These are phyloP conservation scores for Zaprionus vittiger DNA, from an alignment of 1,140 invertebrate species.

Conservation along the genomic window DNA sequence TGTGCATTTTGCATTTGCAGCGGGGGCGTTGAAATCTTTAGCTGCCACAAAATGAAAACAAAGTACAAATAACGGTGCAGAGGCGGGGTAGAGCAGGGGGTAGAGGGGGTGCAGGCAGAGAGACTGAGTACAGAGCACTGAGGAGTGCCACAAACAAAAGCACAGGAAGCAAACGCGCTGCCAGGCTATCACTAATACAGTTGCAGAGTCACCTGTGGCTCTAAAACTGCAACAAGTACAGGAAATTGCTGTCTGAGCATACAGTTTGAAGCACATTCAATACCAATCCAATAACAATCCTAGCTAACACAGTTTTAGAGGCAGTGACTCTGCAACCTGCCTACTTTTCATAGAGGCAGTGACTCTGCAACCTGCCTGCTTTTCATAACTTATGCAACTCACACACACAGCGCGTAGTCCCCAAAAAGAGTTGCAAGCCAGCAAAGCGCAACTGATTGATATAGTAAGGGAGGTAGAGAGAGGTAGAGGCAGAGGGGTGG, in stretches of 20 bases:
- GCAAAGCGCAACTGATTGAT: constrained; percentile 61
- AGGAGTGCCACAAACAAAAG: constrained; percentile 30
- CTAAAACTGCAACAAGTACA: constrained; percentile 6
- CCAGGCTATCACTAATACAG: neutral
- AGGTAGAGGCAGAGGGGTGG: too few species aligned
- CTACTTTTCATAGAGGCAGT: constrained; percentile 28
- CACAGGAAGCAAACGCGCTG: constrained; percentile 46
- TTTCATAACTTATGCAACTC: constrained; percentile 59
- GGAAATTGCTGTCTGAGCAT: constrained; percentile 3
- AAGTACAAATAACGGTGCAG: constrained; percentile 36
- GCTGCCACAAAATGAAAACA: constrained; percentile 53
- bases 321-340: constrained; percentile 1
- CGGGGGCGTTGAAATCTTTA: constrained; percentile 53
- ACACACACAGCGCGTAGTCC: constrained; percentile 57
- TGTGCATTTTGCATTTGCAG: constrained; percentile 71
- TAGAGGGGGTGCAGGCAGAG: neutral
- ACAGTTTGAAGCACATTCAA: neutral
- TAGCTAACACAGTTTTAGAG: too few species aligned
- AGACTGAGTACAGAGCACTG: neutral
- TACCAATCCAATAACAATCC: too few species aligned
- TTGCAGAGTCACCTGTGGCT: constrained; percentile 5
- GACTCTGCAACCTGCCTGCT: neutral
- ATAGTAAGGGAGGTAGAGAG: constrained; percentile 7
- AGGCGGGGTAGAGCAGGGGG: neutral
- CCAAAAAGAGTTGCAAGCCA: constrained; percentile 41